Percentiles rank a stretch among this genome's conserved stretches.
phyloP scores from a whole-genome alignment of 1,140 invertebrate species.

The Archegozetes longisetosus region DNA sequence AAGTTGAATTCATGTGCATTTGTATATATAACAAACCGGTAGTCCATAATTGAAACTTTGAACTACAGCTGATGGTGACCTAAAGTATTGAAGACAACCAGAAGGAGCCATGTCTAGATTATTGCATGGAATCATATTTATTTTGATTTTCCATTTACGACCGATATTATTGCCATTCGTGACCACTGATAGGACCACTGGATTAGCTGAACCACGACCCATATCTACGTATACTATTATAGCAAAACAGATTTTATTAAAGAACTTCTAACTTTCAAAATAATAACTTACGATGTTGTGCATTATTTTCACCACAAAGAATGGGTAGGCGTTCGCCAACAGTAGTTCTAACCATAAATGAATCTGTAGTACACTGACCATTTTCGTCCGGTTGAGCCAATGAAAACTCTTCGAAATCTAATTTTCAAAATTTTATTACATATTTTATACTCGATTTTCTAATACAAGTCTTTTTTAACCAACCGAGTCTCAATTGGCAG shows the following conservation, averaged over 20 bases:
- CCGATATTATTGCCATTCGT: constrained; percentile 39
- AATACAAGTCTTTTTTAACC: neutral
- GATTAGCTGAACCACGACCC: constrained; percentile 43
- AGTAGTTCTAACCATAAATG: constrained; percentile 46
- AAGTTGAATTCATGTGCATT: neutral
- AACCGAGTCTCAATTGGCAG: constrained; percentile 51
- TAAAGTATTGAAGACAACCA: constrained; percentile 23
- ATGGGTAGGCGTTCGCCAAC: constrained; percentile 45
- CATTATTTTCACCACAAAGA: constrained; percentile 62
- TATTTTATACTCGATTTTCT: too few species aligned
- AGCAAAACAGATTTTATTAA: constrained; percentile 19
- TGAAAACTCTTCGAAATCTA: constrained; percentile 52
- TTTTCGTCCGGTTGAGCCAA: constrained; percentile 52
- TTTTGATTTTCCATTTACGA: constrained; percentile 56
- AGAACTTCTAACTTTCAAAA: neutral
- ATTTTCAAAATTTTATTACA: neutral
- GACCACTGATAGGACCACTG: constrained; percentile 47
- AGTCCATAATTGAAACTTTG: constrained; percentile 47
- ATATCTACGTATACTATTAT: constrained; percentile 69
- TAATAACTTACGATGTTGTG: constrained; percentile 51
- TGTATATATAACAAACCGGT: neutral
- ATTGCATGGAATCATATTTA: constrained; percentile 54
- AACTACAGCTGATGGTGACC: constrained; percentile 20
- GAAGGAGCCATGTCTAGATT: constrained; percentile 34
- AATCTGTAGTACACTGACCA: constrained; percentile 51